Evolutionary conservation across 2,113 vertebrate species (phyloP), one percentile per base, ranked within the genome.

Genomic region (Callorhinus ursinus): DNA sequence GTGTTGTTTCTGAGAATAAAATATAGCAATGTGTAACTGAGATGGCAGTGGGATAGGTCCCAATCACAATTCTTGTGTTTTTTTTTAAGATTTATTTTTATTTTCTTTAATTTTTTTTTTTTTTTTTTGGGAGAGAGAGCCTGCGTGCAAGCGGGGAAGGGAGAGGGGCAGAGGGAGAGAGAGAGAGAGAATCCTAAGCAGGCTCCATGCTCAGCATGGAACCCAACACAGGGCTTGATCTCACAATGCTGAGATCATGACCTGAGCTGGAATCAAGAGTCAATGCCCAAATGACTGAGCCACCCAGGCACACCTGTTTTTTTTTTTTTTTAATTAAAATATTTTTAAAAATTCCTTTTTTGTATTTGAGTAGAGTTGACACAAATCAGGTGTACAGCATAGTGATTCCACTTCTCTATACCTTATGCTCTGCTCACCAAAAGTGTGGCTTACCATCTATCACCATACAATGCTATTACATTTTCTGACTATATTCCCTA

Each of bases 1-100:
- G 53, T 83, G n/a, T 19, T 39, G 51, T 96, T 94, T 95, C 90
- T 97, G 94, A 96, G 80, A 90, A 76, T 59, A 65, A 93, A 95
- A 81, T 19, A 82, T 3, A 93, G 14, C 13, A 31, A 22, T 12
- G 88, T 81, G 71, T 63, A 83, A 88, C 61, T 61, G 87, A 74
- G 33, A 85, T 76, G 69, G 42, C 67, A 57, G 51, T 53, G 63
- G 42, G 24, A 39, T 63, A 55, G 26, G 21, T 95, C 87, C 83
- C 82, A 71, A 36, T 39, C 12, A 67, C 51, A 55, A 22, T 89
- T 88, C 28, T 76, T 85, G 42, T 61, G 9, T 1, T 59, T 22
- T 22, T 74, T 42, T 74, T 67, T 18, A 67, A n/a, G 16, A n/a
- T n/a, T 69, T 69, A n/a, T 69, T 69, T 69, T n/a, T 69, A n/a